Evolutionary conservation across 2,888 invertebrate species (phyloP), one percentile per base, ranked within the genome.

Genomic region (Cistogaster globosa): DNA sequence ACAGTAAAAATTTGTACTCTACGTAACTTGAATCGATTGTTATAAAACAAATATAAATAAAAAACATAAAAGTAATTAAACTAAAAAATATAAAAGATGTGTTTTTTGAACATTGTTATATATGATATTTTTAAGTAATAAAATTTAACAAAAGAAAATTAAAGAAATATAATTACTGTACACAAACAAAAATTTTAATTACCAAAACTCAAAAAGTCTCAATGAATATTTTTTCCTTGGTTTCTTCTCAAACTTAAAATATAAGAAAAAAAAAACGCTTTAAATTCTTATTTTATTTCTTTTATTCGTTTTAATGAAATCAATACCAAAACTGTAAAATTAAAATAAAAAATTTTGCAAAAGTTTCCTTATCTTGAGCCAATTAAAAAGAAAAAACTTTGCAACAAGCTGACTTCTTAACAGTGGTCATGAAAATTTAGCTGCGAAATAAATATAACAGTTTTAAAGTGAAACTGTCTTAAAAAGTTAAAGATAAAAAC

Each of bases 381-480:
- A 38, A 51, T 38, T 68, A 63, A 22, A 65, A 60, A 57, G 38
- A 20, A 57, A 48, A 57, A 20, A 67, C 14, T 75, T 71, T 68
- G 58, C 36, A 14, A 38, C 45, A 78, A 69, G 12, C 67, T 74
- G 20, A 14, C 32, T 75, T 68, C 36, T 20, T 32, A 76, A 71
- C 69, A 76, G 57, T 82, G 82, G 69, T 69, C 69, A 71, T 82
- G 76, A 82, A 65, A 58, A 58, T 76, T 69, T 58, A n/a, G 18
- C 14, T 18, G 18, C 18, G 22, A 2, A 48, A 57, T 65, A 38
- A 45, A 7, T 8, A 22, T 48, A 11, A 69, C 20, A 42, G 16
- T 58, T 20, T 32, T 48, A 26, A 57, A 51, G 1, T 57, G 32
- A 45, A 82, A 69, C 32, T 71, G 76, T 65, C 82, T 76, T 76